A percentile compares a stretch with the other conserved stretches of the same genome.
These are phyloP conservation scores for Hyaena hyaena DNA, from an alignment of 2,113 vertebrate genomes.

Conservation along the genomic window DNA sequence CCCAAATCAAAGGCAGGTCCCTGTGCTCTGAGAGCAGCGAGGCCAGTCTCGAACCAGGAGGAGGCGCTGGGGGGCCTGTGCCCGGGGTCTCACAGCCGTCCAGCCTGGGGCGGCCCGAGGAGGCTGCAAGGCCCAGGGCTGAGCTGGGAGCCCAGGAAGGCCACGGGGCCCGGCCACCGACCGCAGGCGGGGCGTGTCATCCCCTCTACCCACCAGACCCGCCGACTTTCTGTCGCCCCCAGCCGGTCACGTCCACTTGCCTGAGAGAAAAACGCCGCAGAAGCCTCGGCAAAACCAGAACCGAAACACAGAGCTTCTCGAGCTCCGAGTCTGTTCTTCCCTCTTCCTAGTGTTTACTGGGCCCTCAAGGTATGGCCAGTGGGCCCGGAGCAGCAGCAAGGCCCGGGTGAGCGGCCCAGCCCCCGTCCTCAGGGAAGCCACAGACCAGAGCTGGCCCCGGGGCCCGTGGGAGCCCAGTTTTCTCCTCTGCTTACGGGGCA, in stretches of 20 bases:
- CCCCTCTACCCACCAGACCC: rapidly evolving
- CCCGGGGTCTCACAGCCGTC: rapidly evolving
- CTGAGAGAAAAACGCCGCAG: neutral
- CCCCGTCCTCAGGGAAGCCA: neutral
- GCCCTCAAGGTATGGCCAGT: neutral
- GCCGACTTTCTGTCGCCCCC: rapidly evolving
- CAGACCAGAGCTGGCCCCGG: rapidly evolving
- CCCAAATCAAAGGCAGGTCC: neutral
- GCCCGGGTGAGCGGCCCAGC: rapidly evolving
- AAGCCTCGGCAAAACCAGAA: rapidly evolving
- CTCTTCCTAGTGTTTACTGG: rapidly evolving
- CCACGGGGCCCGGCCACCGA: rapidly evolving
- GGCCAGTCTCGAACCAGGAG: neutral
- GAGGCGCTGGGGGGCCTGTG: rapidly evolving
- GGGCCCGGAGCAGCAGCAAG: rapidly evolving
- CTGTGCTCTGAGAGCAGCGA: rapidly evolving
- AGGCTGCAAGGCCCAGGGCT: neutral
- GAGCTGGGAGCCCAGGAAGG: neutral
- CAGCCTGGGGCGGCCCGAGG: neutral
- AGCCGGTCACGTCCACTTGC: neutral
- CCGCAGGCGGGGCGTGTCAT: rapidly evolving
- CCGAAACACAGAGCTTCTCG: rapidly evolving
- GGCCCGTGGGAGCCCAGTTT: rapidly evolving
- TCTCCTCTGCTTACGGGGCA: neutral
- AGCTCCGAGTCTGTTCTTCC: neutral